A percentile compares a stretch with the other conserved stretches of the same genome.
phyloP scores from a whole-genome alignment of 1,140 invertebrate genomes.

The Saxidomus purpurata region DNA sequence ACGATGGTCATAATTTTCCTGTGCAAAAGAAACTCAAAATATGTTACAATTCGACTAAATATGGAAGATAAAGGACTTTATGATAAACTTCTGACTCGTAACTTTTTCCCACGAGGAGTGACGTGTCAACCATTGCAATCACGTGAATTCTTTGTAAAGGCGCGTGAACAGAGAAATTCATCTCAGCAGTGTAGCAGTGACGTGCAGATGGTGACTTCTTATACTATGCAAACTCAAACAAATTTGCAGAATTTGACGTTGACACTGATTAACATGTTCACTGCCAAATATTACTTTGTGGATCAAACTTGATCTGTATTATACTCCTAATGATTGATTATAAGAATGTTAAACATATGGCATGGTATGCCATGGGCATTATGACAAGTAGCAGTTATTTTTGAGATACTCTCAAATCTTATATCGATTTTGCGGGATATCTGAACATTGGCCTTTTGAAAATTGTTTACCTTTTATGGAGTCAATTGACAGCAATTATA shows the following conservation, averaged over 20 bases:
- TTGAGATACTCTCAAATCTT: neutral
- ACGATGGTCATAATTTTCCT: neutral
- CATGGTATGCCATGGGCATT: conserved; percentile 7
- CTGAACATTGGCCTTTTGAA: neutral
- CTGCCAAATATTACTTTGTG: too few species aligned
- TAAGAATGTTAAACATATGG: neutral
- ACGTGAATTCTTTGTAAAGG: neutral
- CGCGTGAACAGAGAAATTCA: neutral
- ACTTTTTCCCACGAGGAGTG: too few species aligned
- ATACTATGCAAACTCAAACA: neutral
- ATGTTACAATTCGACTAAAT: neutral
- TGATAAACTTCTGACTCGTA: neutral
- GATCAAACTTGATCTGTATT: too few species aligned
- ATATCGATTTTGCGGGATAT: conserved; percentile 26
- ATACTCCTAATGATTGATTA: neutral
- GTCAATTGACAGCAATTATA: neutral
- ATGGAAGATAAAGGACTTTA: neutral
- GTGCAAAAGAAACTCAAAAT: neutral
- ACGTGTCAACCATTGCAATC: too few species aligned
- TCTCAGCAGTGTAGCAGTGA: neutral
- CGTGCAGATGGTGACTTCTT: neutral
- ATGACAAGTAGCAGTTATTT: conserved; percentile 20
- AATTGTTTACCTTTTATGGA: neutral
- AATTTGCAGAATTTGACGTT: neutral
- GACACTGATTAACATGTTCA: neutral